Percentiles rank a stretch among this genome's conserved stretches.
phyloP scores from a whole-genome alignment of 2,888 invertebrate genomes.

The Neoaliturus tenellus region DNA sequence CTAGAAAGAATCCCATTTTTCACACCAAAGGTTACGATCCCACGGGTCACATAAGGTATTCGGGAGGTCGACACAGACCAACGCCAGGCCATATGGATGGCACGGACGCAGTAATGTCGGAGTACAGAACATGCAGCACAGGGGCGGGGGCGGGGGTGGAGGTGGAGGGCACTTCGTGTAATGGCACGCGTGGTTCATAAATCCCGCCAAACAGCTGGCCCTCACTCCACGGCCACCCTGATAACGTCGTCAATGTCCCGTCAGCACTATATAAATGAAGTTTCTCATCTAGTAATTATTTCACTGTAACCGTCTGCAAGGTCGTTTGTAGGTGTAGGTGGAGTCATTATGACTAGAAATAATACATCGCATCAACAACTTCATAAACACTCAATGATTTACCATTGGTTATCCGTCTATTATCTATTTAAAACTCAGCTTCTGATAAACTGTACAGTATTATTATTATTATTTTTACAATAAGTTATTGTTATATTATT shows the following conservation, averaged over 20 bases:
- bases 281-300: no score
- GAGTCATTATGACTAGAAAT: no score
- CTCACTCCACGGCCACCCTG: neutral
- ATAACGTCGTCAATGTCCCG: neutral
- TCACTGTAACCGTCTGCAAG: no score
- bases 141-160: neutral
- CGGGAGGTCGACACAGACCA: neutral
- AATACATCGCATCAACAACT: no score
- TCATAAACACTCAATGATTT: no score
- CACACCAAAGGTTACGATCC: neutral
- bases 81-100: neutral
- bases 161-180: slow-evolving; percentile 36
- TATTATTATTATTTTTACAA: no score
- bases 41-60: neutral
- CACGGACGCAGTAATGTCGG: neutral
- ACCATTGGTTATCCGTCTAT: no score
- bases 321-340: no score
- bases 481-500: no score
- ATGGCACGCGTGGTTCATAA: slow-evolving; percentile 44
- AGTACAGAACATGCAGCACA: neutral
- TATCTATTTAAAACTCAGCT: no score
- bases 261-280: neutral
- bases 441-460: no score
- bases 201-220: neutral
- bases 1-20: neutral